A percentile compares a stretch with the other conserved stretches of the same genome.
These are phyloP conservation scores for Bursaphelenchus mucronatus DNA, from an alignment of 1,140 invertebrate genomes.

Conservation along the genomic window DNA sequence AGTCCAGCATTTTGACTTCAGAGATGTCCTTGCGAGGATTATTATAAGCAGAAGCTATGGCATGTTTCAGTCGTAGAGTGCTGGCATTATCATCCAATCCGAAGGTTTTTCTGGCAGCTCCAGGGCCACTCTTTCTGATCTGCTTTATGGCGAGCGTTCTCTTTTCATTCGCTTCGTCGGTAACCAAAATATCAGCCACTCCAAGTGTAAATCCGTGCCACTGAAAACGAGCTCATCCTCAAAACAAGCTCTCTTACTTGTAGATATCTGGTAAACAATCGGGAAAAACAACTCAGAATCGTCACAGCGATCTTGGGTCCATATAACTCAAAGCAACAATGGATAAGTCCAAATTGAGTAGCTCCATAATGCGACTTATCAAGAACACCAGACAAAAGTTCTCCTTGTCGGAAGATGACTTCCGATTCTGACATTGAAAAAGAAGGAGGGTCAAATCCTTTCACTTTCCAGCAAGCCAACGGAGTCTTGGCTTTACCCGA, in stretches of 20 bases:
- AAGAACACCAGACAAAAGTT: conserved; percentile 84
- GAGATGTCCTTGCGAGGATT: conserved; percentile 71
- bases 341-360: conserved; percentile 77
- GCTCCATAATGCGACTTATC: conserved; percentile 95
- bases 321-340: conserved; percentile 71
- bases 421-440: conserved; percentile 80
- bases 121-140: conserved; percentile 68
- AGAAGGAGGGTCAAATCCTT: conserved; percentile 36
- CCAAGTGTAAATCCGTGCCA: conserved; percentile 84
- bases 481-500: conserved; percentile 78
- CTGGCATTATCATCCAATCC: conserved; percentile 67
- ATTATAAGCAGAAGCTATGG: conserved; percentile 55
- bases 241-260: conserved; percentile 65
- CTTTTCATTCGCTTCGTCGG: conserved; percentile 69
- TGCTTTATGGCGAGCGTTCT: conserved; percentile 71
- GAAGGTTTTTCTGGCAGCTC: conserved; percentile 71
- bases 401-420: conserved; percentile 79
- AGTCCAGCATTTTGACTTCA: conserved; percentile 75
- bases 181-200: conserved; percentile 85
- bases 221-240: conserved; percentile 29
- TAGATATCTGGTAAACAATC: conserved; percentile 83
- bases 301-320: conserved; percentile 76
- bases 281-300: conserved; percentile 80
- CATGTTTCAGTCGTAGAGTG: conserved; percentile 65
- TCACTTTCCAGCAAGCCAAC: conserved; percentile 64